Evolutionary conservation across 2,888 invertebrate genomes (phyloP).

Genomic region (Syritta pipiens): DNA sequence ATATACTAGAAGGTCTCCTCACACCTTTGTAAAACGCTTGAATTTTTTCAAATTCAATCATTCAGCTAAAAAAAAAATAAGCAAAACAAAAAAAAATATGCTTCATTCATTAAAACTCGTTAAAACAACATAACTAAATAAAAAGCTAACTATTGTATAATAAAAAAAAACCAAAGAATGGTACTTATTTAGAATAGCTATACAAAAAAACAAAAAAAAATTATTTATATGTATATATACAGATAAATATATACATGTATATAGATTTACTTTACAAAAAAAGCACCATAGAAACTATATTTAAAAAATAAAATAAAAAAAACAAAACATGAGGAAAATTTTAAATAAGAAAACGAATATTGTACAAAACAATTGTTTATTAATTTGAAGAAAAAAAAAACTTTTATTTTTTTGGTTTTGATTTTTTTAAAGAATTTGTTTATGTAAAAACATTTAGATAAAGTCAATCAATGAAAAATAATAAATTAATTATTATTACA

Average conservation of each 20-base stretch:
- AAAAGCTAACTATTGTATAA: conserved; percentile 55
- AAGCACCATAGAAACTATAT: conserved; percentile 62
- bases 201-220: conserved; percentile 41
- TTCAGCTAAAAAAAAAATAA: no score
- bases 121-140: conserved; percentile 27
- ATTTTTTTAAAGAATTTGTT: conserved; percentile 37
- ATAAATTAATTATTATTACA: conserved; percentile 18
- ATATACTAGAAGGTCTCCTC: conserved; percentile 37
- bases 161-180: conserved; percentile 53
- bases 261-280: conserved; percentile 58
- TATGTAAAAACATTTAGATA: conserved; percentile 15
- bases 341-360: conserved; percentile 47
- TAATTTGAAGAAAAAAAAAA: neutral
- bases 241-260: conserved; percentile 48
- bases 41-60: conserved; percentile 59
- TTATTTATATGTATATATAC: conserved; percentile 35
- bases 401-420: conserved; percentile 26
- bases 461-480: conserved; percentile 22
- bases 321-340: conserved; percentile 22
- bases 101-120: conserved; percentile 64
- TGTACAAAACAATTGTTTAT: conserved; percentile 66
- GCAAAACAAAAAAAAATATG: no score
- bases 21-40: conserved; percentile 49
- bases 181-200: conserved; percentile 62
- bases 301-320: conserved; percentile 27